Percentiles rank a stretch among this genome's conserved stretches.
These are phyloP conservation scores for Oligia latruncula DNA, from an alignment of 2,888 invertebrate genomes.

Conservation along the genomic window DNA sequence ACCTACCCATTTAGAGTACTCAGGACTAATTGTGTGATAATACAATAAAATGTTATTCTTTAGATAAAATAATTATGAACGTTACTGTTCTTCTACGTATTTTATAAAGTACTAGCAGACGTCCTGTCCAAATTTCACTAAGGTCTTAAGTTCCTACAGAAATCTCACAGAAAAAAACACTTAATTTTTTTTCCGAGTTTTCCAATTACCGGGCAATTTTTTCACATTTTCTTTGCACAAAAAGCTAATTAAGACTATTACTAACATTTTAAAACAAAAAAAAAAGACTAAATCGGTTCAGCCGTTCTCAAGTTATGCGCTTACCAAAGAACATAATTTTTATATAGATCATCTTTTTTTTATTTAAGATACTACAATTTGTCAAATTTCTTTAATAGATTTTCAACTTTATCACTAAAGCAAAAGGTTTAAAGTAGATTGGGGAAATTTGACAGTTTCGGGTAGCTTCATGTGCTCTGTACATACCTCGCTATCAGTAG, in stretches of 20 bases:
- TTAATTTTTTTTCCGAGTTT: not conserved
- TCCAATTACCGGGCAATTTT: not conserved
- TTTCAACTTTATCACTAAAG: no score
- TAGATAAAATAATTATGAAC: not conserved
- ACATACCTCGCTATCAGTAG: not conserved
- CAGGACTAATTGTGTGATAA: not conserved
- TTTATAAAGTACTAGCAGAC: not conserved
- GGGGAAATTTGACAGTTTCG: no score
- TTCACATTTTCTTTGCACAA: not conserved
- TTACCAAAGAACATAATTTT: not conserved
- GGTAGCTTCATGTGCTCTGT: no score
- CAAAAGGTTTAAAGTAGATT: no score
- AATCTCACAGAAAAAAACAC: not conserved
- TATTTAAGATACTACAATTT: not conserved
- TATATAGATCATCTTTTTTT: not conserved
- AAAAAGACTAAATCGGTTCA: not conserved
- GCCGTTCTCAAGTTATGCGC: not conserved
- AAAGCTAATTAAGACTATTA: not conserved
- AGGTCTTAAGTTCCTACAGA: not conserved
- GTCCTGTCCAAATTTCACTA: not conserved
- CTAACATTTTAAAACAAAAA: not conserved
- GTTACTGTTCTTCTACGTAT: not conserved
- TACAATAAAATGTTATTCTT: not conserved
- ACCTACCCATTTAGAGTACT: not conserved
- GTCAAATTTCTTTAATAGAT: no score